Evolutionary conservation across 1,140 invertebrate species (phyloP).

Genomic region (Drosophila lacteicornis): DNA sequence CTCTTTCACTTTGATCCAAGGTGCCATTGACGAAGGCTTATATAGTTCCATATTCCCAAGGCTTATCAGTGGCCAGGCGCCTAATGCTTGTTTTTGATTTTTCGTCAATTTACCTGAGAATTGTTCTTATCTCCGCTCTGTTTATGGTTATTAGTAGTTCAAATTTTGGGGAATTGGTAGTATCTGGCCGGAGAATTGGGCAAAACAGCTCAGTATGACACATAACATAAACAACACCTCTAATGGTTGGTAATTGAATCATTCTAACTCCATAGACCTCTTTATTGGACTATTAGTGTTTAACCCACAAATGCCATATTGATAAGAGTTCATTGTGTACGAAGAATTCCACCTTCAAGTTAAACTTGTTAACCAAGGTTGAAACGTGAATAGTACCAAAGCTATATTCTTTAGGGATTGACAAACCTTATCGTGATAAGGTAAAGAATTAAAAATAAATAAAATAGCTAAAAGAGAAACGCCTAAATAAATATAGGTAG

Average conservation of each 20-base stretch:
- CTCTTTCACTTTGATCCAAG: constrained; percentile 39
- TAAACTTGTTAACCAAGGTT: constrained; percentile 27
- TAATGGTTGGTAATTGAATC: constrained; percentile 40
- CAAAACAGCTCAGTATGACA: constrained; percentile 50
- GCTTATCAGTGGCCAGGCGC: constrained; percentile 35
- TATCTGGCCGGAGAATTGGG: constrained; percentile 32
- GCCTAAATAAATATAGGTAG: too few species aligned
- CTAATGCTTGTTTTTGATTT: constrained; percentile 52
- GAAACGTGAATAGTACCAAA: not conserved
- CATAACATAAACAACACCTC: constrained; percentile 20
- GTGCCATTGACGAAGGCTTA: constrained; percentile 30
- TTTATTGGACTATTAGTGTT: constrained; percentile 14
- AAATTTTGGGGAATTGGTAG: constrained; percentile 55
- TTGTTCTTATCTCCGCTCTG: constrained; percentile 48
- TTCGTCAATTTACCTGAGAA: constrained; percentile 17
- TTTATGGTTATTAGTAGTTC: constrained; percentile 43
- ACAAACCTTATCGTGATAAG: too few species aligned
- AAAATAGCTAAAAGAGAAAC: not conserved
- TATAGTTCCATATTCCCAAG: constrained; percentile 47
- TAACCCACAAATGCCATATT: constrained; percentile 30
- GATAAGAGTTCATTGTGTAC: constrained; percentile 40
- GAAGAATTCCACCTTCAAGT: not conserved
- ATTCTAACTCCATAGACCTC: constrained; percentile 18
- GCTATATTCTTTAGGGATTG: not conserved
- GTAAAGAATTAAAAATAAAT: not conserved